Conservation (phyloP, 2,113 vertebrate species). For the Cairina moschata region DNA sequence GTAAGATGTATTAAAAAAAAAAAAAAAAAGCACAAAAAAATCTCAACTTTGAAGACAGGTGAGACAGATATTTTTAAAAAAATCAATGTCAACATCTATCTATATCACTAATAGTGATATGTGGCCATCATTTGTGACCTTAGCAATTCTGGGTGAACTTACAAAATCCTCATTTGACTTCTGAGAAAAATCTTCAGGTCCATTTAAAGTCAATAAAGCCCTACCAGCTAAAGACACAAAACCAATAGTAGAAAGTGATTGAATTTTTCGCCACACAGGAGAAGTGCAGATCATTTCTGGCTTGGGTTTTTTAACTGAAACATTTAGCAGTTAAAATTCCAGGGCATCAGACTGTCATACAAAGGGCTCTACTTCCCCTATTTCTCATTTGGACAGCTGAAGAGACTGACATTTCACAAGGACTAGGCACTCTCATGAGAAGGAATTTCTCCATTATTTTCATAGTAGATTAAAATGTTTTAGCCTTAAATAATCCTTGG, state of each 20-base stretch:
- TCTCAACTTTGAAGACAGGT: not conserved
- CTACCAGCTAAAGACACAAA: not conserved
- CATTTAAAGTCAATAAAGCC: not conserved
- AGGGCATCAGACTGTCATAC: not conserved
- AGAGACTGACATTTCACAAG: not conserved
- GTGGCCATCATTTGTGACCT: not conserved
- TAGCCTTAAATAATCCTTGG: conserved; percentile 30
- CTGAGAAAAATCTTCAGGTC: not conserved
- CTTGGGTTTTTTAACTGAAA: not conserved
- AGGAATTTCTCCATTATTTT: conserved; percentile 29
- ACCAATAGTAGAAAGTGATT: not conserved
- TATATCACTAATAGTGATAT: not conserved
- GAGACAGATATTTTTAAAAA: not conserved
- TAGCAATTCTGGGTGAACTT: not conserved
- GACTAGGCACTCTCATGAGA: not conserved
- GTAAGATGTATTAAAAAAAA: not conserved
- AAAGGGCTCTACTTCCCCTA: not conserved
- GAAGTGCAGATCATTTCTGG: not conserved
- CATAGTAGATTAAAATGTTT: conserved; percentile 5
- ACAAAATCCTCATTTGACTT: not conserved
- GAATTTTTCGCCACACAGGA: not conserved
- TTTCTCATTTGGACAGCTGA: not conserved
- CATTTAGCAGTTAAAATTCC: not conserved
- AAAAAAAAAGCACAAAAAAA: not conserved
- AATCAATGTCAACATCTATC: not conserved